phyloP scores from a whole-genome alignment of 2,888 invertebrate genomes.

The Drosophila diplacantha region DNA sequence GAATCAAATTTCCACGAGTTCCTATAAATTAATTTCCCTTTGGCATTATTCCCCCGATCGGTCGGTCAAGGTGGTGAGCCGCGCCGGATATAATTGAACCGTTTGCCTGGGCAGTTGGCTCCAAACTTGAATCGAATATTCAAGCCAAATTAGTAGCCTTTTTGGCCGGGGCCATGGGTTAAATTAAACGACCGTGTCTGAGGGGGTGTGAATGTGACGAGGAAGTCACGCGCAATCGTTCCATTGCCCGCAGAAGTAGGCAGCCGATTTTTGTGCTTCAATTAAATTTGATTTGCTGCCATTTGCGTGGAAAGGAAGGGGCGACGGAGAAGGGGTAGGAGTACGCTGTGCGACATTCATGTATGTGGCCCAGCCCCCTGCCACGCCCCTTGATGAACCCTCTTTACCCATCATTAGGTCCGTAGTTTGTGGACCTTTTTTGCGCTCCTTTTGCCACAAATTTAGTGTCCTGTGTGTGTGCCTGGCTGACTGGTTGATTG shows the following conservation, averaged over 20 bases:
- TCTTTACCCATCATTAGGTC: constrained; percentile 66
- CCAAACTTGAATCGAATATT: constrained; percentile 50
- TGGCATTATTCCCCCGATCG: neutral
- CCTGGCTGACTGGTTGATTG: constrained; percentile 10
- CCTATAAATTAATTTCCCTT: neutral
- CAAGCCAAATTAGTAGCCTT: constrained; percentile 47
- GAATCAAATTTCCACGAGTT: neutral
- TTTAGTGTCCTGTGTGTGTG: constrained; percentile 50
- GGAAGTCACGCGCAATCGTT: constrained; percentile 33
- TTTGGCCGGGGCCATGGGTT: constrained; percentile 19
- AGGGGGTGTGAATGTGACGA: neutral
- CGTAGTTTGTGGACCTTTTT: constrained; percentile 64
- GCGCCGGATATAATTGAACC: constrained; percentile 22
- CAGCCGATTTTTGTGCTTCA: constrained; percentile 52
- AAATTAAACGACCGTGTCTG: neutral
- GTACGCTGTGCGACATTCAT: constrained; percentile 22
- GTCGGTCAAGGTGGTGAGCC: neutral
- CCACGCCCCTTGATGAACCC: constrained; percentile 25
- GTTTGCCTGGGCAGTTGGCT: constrained; percentile 9
- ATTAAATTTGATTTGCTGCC: constrained; percentile 67
- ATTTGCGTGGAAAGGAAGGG: constrained; percentile 6
- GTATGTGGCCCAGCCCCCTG: constrained; percentile 5
- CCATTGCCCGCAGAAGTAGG: constrained; percentile 39
- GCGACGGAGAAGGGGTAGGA: neutral
- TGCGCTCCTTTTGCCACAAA: constrained; percentile 56